Percentiles rank a stretch among this genome's conserved stretches.
These are phyloP conservation scores for Turdus rufiventris DNA, from an alignment of 2,113 vertebrate genomes.

Conservation along the genomic window DNA sequence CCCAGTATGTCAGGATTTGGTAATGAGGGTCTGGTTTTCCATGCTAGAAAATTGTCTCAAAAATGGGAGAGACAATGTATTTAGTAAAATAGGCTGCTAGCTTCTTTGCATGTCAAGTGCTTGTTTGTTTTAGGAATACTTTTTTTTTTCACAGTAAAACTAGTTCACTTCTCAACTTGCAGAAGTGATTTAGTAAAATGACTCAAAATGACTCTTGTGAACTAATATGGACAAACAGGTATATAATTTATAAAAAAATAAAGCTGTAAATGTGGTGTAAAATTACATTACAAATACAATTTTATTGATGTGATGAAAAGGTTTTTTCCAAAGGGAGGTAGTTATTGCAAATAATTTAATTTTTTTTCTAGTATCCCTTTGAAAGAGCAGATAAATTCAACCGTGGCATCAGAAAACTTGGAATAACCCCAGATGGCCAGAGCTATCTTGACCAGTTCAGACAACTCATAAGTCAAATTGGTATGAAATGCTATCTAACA, in stretches of 20 bases:
- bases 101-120: not conserved
- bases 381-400: slow-evolving; percentile 99
- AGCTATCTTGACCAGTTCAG: slow-evolving; percentile 98
- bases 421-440: slow-evolving; percentile 94
- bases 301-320: not conserved
- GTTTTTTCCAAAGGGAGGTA: not conserved
- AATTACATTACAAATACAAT: not conserved
- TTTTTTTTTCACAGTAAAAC: not conserved
- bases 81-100: not conserved
- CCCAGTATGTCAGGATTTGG: not conserved
- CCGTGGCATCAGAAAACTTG: slow-evolving; percentile 95
- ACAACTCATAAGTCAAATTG: slow-evolving; percentile 98
- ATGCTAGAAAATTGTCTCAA: not conserved
- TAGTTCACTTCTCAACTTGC: not conserved
- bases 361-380: slow-evolving; percentile 88
- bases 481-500: slow-evolving; percentile 68
- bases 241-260: not conserved
- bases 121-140: not conserved
- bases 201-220: not conserved
- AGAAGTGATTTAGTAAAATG: not conserved
- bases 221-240: not conserved
- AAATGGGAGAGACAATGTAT: not conserved
- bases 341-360: not conserved
- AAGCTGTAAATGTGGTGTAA: not conserved
- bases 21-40: not conserved